Conservation (phyloP, 2,888 invertebrate species). For the Eupithecia inturbata region DNA sequence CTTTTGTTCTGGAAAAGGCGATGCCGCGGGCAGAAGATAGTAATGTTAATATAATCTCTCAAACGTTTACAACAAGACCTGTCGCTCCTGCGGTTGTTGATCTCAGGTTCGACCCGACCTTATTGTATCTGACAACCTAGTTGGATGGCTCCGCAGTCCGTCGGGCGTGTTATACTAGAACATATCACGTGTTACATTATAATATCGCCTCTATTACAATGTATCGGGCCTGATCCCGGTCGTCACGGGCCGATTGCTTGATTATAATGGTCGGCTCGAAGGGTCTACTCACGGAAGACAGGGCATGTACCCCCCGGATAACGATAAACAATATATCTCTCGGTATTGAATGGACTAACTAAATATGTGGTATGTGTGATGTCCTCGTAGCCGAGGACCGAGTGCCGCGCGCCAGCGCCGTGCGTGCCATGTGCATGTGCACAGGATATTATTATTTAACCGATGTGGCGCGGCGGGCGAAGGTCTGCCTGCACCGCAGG, state of each 20-base stretch:
- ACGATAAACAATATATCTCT: neutral
- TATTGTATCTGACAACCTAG: constrained; percentile 8
- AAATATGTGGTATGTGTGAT: neutral
- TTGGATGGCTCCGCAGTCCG: neutral
- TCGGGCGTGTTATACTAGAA: neutral
- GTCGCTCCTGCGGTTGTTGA: neutral
- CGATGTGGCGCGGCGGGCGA: too few species aligned
- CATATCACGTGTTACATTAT: neutral
- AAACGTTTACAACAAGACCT: neutral
- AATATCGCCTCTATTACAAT: neutral
- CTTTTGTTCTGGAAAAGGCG: neutral
- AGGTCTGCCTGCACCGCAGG: too few species aligned
- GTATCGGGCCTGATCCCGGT: neutral
- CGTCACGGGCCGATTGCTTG: constrained; percentile 4
- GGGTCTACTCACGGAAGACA: neutral
- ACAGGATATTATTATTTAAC: too few species aligned
- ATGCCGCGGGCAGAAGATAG: neutral
- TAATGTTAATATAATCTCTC: neutral
- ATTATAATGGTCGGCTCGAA: neutral
- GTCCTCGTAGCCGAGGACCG: neutral
- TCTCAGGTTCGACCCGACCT: neutral
- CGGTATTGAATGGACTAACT: neutral
- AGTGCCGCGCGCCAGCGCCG: neutral
- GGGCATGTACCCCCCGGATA: neutral
- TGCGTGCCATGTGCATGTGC: neutral